These are phyloP conservation scores for Megathymus violae DNA, from an alignment of 1,140 invertebrate genomes.

Conservation along the genomic window DNA sequence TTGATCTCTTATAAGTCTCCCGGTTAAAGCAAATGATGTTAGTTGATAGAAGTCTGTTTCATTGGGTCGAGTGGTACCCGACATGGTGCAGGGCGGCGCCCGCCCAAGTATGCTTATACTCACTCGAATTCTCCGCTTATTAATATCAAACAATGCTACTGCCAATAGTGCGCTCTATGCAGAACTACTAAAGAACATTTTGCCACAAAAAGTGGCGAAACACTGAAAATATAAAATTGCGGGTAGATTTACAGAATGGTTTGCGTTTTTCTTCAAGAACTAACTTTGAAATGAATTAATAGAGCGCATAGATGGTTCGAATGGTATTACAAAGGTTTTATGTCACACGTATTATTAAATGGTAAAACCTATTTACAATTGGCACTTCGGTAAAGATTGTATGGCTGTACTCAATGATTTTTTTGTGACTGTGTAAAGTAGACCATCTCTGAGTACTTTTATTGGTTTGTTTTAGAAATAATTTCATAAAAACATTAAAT, in stretches of 20 bases:
- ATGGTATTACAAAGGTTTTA: neutral
- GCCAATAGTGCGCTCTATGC: slow-evolving; percentile 40
- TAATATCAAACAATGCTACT: slow-evolving; percentile 42
- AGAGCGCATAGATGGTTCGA: neutral
- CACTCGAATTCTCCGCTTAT: slow-evolving; percentile 55
- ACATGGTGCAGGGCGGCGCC: slow-evolving; percentile 43
- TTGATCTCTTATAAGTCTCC: slow-evolving; percentile 10
- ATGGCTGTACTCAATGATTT: too few species aligned
- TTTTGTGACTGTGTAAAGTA: too few species aligned
- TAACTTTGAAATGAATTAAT: neutral
- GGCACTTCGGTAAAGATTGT: too few species aligned
- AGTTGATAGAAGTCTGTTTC: slow-evolving; percentile 44
- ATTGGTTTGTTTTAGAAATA: too few species aligned
- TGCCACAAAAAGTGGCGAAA: too few species aligned
- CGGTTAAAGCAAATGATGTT: slow-evolving; percentile 20
- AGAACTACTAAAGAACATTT: slow-evolving; percentile 42
- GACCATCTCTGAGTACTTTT: too few species aligned
- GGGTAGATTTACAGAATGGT: slow-evolving; percentile 36
- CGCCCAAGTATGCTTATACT: slow-evolving; percentile 50
- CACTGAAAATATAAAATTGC: slow-evolving; percentile 8
- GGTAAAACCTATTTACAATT: neutral
- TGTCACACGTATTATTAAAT: neutral
- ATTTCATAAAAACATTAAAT: too few species aligned
- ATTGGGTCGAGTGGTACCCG: slow-evolving; percentile 52
- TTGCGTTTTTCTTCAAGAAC: slow-evolving; percentile 23